Evolutionary conservation across 2,888 invertebrate species (phyloP), one percentile per base, ranked within the genome.

Genomic region (Ommatoiulus sabulosus): DNA sequence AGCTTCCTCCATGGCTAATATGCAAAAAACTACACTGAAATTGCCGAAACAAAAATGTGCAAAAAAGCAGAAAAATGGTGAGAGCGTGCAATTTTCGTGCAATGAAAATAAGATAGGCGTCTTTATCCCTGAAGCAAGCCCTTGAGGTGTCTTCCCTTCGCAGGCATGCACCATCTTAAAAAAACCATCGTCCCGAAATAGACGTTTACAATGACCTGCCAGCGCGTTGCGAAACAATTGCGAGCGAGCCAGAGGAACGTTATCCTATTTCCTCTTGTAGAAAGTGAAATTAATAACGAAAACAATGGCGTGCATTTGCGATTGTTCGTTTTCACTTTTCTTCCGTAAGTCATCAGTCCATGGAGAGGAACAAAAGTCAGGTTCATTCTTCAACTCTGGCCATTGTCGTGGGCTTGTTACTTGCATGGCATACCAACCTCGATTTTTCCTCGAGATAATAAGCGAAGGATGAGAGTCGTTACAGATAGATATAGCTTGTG

Each of bases 181-280:
- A 72, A 72, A 35, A 7, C 52, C 4, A 17, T 10, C 46, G 8
- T 52, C 12, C 20, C 20, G 20, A 63, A 63, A 63, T n/a, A 63
- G 20, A 20, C 20, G 20, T 6, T 72, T 72, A 24, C 72, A 72
- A 72, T 72, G 72, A 72, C 72, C 72, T 72, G 72, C 6, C 72
- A 20, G 20, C 20, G 7, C 8, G n/a, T 72, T 72, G 72, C 72
- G 72, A 72, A 72, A 72, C 72, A 72, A 72, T 63, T 5, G 57
- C 57, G 17, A 57, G 17, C 17, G 57, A 57, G 57, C 57, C 57
- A 57, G 72, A 24, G 24, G 72, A 72, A 72, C 72, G 72, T 12
- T 72, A 72, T 72, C 72, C 72, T 72, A 72, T 72, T 72, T 72
- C 72, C 72, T 72, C 72, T 72, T 72, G 24, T 72, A 24, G 72